Conservation (phyloP, 2,888 invertebrate genomes). For the Coelopa pilipes region DNA sequence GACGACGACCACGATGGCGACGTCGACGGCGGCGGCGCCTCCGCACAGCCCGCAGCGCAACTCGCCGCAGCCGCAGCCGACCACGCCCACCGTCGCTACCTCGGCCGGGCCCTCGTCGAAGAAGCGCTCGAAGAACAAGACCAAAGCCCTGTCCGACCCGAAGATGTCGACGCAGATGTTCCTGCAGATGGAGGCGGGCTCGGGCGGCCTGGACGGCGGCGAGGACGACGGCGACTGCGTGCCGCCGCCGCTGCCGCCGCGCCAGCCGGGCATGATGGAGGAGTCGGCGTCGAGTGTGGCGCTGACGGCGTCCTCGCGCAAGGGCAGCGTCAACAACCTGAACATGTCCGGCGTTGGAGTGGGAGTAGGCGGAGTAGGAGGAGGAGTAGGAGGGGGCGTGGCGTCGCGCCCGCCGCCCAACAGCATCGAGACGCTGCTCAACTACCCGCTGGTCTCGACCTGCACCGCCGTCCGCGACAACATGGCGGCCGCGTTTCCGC, state of each 20-base stretch:
- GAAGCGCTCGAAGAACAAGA: constrained; percentile 62
- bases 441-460: constrained; percentile 67
- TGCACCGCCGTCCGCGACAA: constrained; percentile 66
- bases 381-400: constrained; percentile 33
- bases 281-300: constrained; percentile 48
- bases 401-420: constrained; percentile 59
- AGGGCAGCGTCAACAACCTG: constrained; percentile 58
- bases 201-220: constrained; percentile 43
- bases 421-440: constrained; percentile 64
- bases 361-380: constrained; percentile 38
- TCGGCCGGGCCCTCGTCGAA: not conserved
- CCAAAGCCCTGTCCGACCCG: constrained; percentile 67
- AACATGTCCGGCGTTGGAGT: constrained; percentile 43
- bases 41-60: constrained; percentile 41
- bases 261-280: constrained; percentile 68
- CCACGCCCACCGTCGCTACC: not conserved
- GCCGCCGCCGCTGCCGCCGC: constrained; percentile 73
- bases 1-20: constrained; percentile 47
- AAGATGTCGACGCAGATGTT: constrained; percentile 68
- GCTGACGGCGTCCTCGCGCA: constrained; percentile 38
- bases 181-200: constrained; percentile 63
- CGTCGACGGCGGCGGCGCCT: not conserved
- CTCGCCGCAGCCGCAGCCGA: constrained; percentile 44
- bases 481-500: constrained; percentile 64
- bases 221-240: constrained; percentile 52